Evolutionary conservation across 2,888 invertebrate species (phyloP).

Genomic region (Caenorhabditis japonica): DNA sequence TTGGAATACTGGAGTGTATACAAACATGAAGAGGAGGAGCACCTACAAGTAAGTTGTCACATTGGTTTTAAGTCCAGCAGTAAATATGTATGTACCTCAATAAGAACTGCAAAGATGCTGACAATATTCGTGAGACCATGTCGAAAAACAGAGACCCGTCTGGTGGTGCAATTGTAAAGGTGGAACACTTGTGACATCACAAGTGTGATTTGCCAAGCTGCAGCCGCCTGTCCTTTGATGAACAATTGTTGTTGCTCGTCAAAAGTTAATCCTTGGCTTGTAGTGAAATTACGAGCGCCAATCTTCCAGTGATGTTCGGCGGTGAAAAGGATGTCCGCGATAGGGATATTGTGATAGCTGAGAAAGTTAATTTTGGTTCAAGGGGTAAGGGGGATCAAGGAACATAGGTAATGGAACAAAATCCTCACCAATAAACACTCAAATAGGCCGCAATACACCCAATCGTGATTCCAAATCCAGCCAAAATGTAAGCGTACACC

Average conservation of each 20-base stretch:
- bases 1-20: conserved; percentile 75
- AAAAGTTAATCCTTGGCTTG: conserved; percentile 56
- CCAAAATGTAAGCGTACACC: conserved; percentile 73
- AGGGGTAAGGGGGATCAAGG: too few species aligned
- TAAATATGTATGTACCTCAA: conserved; percentile 62
- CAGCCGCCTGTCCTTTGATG: conserved; percentile 75
- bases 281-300: conserved; percentile 62
- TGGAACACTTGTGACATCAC: conserved; percentile 76
- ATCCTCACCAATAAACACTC: conserved; percentile 74
- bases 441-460: conserved; percentile 74
- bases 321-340: conserved; percentile 73
- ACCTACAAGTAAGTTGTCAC: conserved; percentile 53
- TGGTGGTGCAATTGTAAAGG: conserved; percentile 76
- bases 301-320: conserved; percentile 74
- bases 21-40: conserved; percentile 74
- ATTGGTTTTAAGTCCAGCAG: not conserved
- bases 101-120: conserved; percentile 73
- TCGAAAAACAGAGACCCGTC: conserved; percentile 75
- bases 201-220: conserved; percentile 76
- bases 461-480: conserved; percentile 73
- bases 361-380: too few species aligned
- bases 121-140: conserved; percentile 76
- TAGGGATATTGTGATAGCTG: conserved; percentile 71
- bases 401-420: too few species aligned
- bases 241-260: conserved; percentile 68